Percentiles rank a stretch among this genome's conserved stretches.
These are phyloP conservation scores for Pogona vitticeps DNA, from an alignment of 2,113 vertebrate genomes.

Conservation along the genomic window DNA sequence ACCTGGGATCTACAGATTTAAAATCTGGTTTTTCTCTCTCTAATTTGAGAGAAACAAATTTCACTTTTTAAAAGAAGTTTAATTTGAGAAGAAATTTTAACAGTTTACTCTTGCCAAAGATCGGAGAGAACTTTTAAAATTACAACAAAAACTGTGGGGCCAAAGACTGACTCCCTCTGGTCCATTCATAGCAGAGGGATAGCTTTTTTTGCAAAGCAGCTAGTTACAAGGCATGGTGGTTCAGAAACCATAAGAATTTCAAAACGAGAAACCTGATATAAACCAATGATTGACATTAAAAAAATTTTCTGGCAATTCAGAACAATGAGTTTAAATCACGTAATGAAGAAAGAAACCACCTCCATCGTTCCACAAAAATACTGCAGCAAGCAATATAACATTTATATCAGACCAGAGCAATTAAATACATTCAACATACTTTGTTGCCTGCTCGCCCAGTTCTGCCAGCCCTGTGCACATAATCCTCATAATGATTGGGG, in stretches of 20 bases:
- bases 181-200: too few relatives aligned
- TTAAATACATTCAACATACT: conserved; percentile 66
- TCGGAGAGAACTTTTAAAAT: not conserved
- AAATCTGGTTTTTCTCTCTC: not conserved
- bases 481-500: conserved; percentile 98
- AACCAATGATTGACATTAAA: not conserved
- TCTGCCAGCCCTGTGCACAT: conserved; percentile 94
- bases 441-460: conserved; percentile 97
- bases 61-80: not conserved
- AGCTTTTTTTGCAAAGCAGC: too few relatives aligned
- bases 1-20: not conserved
- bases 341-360: not conserved
- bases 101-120: not conserved
- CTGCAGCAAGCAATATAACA: not conserved
- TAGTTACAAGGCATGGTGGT: too few relatives aligned
- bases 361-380: conserved; percentile 14
- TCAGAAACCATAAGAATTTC: not conserved
- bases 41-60: not conserved
- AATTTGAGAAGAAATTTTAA: not conserved
- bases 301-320: not conserved
- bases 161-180: not conserved
- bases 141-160: not conserved
- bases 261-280: not conserved
- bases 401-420: not conserved
- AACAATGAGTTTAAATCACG: not conserved